Evolutionary conservation across 2,113 vertebrate genomes (phyloP).

Genomic region (Chlorodrepanis virens): DNA sequence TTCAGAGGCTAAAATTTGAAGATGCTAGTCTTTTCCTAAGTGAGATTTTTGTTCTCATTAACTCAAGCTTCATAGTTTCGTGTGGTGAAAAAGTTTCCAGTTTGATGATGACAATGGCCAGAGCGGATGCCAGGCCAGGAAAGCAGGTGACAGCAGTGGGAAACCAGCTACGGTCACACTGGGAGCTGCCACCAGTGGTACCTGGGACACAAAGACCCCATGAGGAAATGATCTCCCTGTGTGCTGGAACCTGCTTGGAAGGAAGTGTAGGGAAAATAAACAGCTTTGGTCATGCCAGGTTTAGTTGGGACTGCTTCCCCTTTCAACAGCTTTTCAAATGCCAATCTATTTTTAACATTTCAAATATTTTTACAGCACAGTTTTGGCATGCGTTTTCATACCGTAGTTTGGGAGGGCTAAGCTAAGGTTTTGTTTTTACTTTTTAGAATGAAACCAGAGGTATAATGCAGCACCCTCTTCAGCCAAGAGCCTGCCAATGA

Average conservation of each 20-base stretch:
- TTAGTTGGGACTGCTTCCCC: neutral
- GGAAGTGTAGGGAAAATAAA: neutral
- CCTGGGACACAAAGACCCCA: neutral
- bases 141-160: neutral
- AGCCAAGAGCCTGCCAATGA: neutral
- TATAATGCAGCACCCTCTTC: neutral
- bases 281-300: neutral
- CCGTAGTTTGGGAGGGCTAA: neutral
- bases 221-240: neutral
- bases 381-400: neutral
- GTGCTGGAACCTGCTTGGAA: neutral
- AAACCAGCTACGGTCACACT: neutral
- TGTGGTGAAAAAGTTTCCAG: neutral
- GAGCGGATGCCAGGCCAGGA: neutral
- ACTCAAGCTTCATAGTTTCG: neutral
- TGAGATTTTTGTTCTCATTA: neutral
- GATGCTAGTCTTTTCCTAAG: neutral
- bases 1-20: neutral
- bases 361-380: neutral
- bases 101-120: neutral
- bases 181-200: neutral
- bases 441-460: neutral
- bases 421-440: constrained; percentile 5
- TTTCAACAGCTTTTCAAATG: constrained; percentile 10
- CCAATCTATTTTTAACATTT: constrained; percentile 43